Evolutionary conservation across 2,888 invertebrate species (phyloP).

Genomic region (Shargacucullia verbasci): DNA sequence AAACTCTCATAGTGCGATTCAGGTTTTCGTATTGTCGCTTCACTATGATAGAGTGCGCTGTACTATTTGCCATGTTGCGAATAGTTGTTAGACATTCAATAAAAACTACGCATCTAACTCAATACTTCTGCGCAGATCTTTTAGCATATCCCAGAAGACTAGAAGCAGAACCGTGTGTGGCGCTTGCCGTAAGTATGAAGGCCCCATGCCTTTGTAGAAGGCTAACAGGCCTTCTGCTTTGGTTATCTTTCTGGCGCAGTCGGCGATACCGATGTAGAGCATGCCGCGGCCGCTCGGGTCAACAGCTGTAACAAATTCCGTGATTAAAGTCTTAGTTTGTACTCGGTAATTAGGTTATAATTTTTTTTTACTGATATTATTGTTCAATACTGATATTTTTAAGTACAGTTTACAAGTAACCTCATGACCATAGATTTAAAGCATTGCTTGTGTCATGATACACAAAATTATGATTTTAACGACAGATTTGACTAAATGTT

Average conservation of each 20-base stretch:
- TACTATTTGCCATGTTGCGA: no score
- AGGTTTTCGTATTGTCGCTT: no score
- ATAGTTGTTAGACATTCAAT: slow-evolving; percentile 2
- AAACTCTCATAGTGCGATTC: no score
- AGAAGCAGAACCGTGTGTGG: slow-evolving; percentile 97
- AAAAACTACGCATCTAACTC: slow-evolving; percentile 48
- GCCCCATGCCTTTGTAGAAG: slow-evolving; percentile 97
- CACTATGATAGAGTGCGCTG: no score
- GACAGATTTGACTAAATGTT: no score
- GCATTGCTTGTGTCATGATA: no score
- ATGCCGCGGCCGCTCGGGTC: slow-evolving; percentile 91
- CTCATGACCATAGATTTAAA: no score
- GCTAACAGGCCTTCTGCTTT: slow-evolving; percentile 94
- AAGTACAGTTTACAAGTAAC: no score
- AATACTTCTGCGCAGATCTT: slow-evolving; percentile 78
- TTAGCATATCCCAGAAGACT: slow-evolving; percentile 95
- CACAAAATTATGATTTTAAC: no score
- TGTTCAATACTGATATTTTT: no score
- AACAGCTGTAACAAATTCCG: slow-evolving; percentile 85
- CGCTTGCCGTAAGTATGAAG: slow-evolving; percentile 96
- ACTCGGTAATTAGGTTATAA: no score
- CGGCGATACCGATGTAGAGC: slow-evolving; percentile 92
- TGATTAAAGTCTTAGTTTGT: not conserved
- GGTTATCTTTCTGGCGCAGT: slow-evolving; percentile 94
- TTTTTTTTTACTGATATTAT: no score